Percentiles rank a stretch among this genome's conserved stretches.
Conservation (phyloP, 2,113 vertebrate genomes). For the Promerops cafer region DNA sequence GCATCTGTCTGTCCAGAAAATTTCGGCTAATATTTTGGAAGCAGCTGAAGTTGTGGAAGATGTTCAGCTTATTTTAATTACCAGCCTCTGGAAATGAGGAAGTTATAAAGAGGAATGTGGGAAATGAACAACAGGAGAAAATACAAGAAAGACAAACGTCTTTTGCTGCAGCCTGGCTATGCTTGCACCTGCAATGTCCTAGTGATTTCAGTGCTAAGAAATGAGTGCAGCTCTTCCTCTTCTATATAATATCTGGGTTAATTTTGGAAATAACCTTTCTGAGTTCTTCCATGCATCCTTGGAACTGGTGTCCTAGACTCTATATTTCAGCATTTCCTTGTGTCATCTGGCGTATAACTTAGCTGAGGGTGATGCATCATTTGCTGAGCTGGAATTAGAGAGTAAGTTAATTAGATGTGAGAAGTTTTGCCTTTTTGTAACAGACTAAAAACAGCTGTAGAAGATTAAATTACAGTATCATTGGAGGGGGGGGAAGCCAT, state of each 20-base stretch:
- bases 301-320: neutral
- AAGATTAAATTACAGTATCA: neutral
- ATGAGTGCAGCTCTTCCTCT: neutral
- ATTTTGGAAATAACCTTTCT: neutral
- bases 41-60: neutral
- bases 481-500: rapidly evolving
- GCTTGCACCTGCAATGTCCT: neutral
- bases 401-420: neutral
- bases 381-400: neutral
- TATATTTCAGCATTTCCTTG: neutral
- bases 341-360: neutral
- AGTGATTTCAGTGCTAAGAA: neutral
- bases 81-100: neutral
- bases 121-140: neutral
- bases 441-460: neutral
- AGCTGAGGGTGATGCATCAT: neutral
- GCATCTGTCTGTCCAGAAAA: neutral
- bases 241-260: neutral
- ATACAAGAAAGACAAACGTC: neutral
- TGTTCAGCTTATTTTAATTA: neutral
- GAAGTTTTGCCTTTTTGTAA: neutral
- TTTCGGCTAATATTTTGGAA: neutral
- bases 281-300: neutral
- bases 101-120: neutral
- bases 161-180: neutral